Evolutionary conservation across 1,140 invertebrate species (phyloP).

Genomic region (Drosophila tani): DNA sequence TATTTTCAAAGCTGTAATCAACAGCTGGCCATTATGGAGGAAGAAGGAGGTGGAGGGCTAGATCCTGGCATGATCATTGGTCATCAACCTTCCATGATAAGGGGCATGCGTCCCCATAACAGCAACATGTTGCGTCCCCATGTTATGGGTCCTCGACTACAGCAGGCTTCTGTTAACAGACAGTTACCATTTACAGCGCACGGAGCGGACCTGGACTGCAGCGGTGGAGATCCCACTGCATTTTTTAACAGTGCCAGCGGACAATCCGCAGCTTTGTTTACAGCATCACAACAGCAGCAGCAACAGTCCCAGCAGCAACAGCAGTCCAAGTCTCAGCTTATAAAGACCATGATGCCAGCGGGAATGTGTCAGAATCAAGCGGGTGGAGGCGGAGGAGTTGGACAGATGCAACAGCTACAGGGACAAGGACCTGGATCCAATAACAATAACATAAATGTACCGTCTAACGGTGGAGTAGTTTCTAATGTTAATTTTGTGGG

Average conservation of each 20-base stretch:
- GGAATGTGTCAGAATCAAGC: conserved; percentile 63
- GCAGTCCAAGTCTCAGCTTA: conserved; percentile 48
- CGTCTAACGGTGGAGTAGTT: conserved; percentile 84
- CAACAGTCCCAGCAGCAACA: conserved; percentile 45
- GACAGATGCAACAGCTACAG: conserved; percentile 86
- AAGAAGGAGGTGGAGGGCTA: conserved; percentile 84
- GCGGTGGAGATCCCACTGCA: conserved; percentile 48
- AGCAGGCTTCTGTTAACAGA: conserved; percentile 51
- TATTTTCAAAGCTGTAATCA: conserved; percentile 85
- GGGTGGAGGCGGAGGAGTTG: conserved; percentile 76
- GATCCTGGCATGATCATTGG: conserved; percentile 85
- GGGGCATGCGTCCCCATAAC: conserved; percentile 68
- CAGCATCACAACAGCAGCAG: conserved; percentile 32
- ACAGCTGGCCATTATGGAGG: conserved; percentile 79
- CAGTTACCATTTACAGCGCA: conserved; percentile 55
- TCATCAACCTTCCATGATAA: conserved; percentile 75
- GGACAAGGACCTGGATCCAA: conserved; percentile 85
- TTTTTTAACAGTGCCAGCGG: conserved; percentile 51
- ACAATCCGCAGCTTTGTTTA: conserved; percentile 38
- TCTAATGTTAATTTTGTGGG: conserved; percentile 88
- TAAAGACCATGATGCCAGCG: conserved; percentile 49
- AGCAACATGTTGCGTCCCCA: conserved; percentile 58
- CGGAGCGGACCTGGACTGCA: conserved; percentile 64
- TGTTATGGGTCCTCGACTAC: conserved; percentile 50
- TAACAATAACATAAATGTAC: conserved; percentile 85